Evolutionary conservation across 2,797 vertebrate species (phyloP).

Genomic region (Pyrrhura leucotis): DNA sequence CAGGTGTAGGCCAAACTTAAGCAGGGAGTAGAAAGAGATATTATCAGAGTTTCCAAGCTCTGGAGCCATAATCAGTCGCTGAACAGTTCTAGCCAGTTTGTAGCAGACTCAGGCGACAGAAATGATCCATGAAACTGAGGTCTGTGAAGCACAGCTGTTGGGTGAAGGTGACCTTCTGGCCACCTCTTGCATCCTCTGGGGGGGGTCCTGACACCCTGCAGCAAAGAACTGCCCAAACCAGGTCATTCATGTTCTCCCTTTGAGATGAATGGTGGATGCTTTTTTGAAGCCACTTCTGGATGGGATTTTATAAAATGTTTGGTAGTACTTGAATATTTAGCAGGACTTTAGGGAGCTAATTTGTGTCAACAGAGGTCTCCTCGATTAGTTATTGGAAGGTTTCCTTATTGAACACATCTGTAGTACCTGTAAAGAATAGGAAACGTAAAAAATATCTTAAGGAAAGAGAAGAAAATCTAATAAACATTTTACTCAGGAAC

Average conservation of each 20-base stretch:
- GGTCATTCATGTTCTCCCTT: background rate
- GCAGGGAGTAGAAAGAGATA: background rate
- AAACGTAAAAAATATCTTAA: background rate
- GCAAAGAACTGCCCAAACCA: background rate
- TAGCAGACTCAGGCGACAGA: background rate
- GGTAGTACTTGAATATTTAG: background rate
- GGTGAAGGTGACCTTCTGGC: background rate
- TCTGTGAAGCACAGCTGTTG: background rate
- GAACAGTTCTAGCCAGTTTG: background rate
- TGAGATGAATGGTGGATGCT: background rate
- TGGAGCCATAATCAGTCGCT: background rate
- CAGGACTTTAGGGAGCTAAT: background rate
- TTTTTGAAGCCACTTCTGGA: background rate
- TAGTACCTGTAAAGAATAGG: background rate
- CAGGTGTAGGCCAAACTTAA: background rate
- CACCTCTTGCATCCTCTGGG: rapidly evolving
- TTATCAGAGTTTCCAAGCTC: background rate
- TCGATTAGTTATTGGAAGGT: background rate
- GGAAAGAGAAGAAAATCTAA: background rate
- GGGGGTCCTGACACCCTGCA: background rate
- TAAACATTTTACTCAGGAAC: background rate
- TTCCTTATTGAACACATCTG: background rate
- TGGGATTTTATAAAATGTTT: background rate
- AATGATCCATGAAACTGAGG: background rate
- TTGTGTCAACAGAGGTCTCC: background rate